phyloP scores from a whole-genome alignment of 2,888 invertebrate genomes.

The Druceiella hillmani region DNA sequence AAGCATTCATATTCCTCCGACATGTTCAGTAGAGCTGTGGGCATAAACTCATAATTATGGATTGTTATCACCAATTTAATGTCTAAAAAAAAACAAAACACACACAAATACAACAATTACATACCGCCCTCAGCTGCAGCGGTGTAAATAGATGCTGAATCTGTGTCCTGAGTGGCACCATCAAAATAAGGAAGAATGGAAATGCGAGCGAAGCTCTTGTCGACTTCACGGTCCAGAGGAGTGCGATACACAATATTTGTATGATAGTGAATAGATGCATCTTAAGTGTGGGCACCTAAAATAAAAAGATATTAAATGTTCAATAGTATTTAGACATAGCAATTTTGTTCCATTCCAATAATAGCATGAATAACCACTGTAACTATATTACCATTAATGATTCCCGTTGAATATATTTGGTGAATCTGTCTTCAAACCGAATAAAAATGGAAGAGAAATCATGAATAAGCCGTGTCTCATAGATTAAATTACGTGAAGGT shows the following conservation, averaged over 20 bases:
- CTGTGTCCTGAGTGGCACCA: conserved; percentile 81
- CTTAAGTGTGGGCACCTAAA: conserved; percentile 78
- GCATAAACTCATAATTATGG: neutral
- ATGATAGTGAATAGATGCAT: conserved; percentile 89
- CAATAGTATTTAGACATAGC: neutral
- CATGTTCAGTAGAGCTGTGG: too few relatives aligned
- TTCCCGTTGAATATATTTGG: too few relatives aligned
- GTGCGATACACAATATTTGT: conserved; percentile 70
- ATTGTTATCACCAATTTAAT: conserved; percentile 1
- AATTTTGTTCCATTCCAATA: neutral
- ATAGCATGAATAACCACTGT: too few relatives aligned
- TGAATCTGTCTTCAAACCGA: too few relatives aligned
- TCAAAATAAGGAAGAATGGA: conserved; percentile 88
- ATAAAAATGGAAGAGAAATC: too few relatives aligned
- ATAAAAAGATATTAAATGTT: conserved; percentile 1
- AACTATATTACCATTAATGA: too few relatives aligned
- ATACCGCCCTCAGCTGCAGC: conserved; percentile 80
- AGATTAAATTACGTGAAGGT: too few relatives aligned
- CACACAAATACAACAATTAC: conserved; percentile 27
- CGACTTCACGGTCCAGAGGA: conserved; percentile 87
- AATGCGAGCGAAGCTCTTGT: conserved; percentile 84
- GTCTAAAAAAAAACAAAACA: conserved; percentile 8
- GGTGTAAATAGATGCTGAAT: conserved; percentile 70
- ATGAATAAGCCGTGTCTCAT: too few relatives aligned
- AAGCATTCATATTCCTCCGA: too few relatives aligned